Evolutionary conservation across 2,797 vertebrate species (phyloP).

Genomic region (Hephaestus fuliginosus): DNA sequence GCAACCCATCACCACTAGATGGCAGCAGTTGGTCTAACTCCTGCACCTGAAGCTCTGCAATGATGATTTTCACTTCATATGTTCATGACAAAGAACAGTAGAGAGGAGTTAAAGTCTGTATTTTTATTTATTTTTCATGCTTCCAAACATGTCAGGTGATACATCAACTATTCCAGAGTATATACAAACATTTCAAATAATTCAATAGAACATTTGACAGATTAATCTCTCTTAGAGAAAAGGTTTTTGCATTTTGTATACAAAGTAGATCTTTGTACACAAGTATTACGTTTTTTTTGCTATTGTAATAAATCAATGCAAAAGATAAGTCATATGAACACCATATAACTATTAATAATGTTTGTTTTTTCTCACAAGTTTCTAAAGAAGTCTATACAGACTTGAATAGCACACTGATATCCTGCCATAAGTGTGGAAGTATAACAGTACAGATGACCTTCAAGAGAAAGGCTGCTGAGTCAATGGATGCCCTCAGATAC

Average conservation of each 20-base stretch:
- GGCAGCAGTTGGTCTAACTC: slow-evolving; percentile 38
- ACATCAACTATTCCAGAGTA: slow-evolving; percentile 67
- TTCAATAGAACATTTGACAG: slow-evolving; percentile 90
- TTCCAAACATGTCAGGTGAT: slow-evolving; percentile 67
- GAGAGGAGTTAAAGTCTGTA: slow-evolving; percentile 16
- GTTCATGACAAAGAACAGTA: slow-evolving; percentile 11
- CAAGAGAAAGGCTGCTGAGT: slow-evolving; percentile 67
- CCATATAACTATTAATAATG: slow-evolving; percentile 79
- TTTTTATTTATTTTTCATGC: slow-evolving; percentile 79
- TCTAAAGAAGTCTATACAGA: slow-evolving; percentile 81
- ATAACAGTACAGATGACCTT: slow-evolving; percentile 73
- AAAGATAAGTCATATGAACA: slow-evolving; percentile 84
- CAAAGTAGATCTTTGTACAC: slow-evolving; percentile 87
- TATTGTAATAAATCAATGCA: slow-evolving; percentile 86
- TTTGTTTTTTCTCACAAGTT: slow-evolving; percentile 45
- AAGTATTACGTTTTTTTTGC: slow-evolving; percentile 78
- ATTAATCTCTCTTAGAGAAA: slow-evolving; percentile 90
- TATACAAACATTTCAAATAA: slow-evolving; percentile 82
- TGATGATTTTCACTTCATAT: background rate
- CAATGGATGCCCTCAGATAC: slow-evolving; percentile 66
- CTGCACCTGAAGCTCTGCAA: background rate
- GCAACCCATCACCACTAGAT: slow-evolving; percentile 31
- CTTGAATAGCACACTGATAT: slow-evolving; percentile 78
- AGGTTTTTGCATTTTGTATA: slow-evolving; percentile 80
- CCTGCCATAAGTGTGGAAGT: slow-evolving; percentile 70